Conservation (phyloP, 2,888 invertebrate species). For the Prostheceraeus crozeri region DNA sequence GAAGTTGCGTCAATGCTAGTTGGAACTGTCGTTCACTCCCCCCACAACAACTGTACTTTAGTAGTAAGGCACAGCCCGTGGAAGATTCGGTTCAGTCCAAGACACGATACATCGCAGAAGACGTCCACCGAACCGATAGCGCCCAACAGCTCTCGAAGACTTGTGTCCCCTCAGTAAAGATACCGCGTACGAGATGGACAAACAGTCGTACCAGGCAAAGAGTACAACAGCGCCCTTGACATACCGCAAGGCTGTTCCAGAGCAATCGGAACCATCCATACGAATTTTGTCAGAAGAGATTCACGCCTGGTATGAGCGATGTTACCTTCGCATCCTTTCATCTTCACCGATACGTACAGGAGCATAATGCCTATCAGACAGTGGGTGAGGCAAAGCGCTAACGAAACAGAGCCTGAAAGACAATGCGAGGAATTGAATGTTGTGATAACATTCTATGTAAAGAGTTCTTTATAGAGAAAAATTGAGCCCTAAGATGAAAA, state of each 20-base stretch:
- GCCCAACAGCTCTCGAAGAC: slow-evolving; percentile 53
- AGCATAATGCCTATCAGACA: slow-evolving; percentile 54
- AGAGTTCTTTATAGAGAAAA: too few relatives aligned
- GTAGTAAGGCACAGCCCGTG: slow-evolving; percentile 48
- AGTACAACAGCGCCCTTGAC: slow-evolving; percentile 51
- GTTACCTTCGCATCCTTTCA: slow-evolving; percentile 52
- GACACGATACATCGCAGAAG: slow-evolving; percentile 49
- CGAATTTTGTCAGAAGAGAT: slow-evolving; percentile 53
- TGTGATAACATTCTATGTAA: too few relatives aligned
- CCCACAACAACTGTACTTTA: slow-evolving; percentile 48
- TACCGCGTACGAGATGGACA: slow-evolving; percentile 54
- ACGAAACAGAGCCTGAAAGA: slow-evolving; percentile 52
- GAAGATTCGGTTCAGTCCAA: slow-evolving; percentile 51
- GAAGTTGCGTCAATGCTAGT: slow-evolving; percentile 48
- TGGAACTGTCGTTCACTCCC: slow-evolving; percentile 52
- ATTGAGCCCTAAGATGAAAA: too few relatives aligned
- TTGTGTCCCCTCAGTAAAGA: slow-evolving; percentile 52
- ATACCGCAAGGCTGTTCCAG: slow-evolving; percentile 49
- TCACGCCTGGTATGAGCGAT: slow-evolving; percentile 51
- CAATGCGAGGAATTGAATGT: too few relatives aligned
- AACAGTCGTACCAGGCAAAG: slow-evolving; percentile 52
- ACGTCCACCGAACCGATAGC: slow-evolving; percentile 52
- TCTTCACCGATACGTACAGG: slow-evolving; percentile 53
- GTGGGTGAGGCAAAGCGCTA: slow-evolving; percentile 53
- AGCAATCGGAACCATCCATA: slow-evolving; percentile 51